phyloP scores from a whole-genome alignment of 2,888 invertebrate genomes.

The Apamea sordens region DNA sequence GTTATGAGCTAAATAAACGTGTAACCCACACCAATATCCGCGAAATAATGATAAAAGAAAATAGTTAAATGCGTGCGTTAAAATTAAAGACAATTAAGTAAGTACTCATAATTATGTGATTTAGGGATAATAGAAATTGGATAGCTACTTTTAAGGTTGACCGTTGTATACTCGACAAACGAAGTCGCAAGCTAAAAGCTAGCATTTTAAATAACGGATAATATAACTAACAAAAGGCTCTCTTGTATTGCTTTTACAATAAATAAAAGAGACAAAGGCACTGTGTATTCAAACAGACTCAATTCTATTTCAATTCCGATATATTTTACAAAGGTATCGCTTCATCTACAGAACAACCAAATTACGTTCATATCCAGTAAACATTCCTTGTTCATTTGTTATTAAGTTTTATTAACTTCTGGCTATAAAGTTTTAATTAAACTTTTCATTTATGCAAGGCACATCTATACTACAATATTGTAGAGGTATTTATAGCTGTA shows the following conservation, averaged over 20 bases:
- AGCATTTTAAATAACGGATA: background rate
- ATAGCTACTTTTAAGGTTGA: too few relatives aligned
- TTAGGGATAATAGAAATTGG: too few relatives aligned
- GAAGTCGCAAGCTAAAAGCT: background rate
- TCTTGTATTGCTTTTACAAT: conserved; percentile 18
- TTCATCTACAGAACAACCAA: conserved; percentile 19
- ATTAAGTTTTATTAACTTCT: background rate
- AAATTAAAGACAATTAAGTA: too few relatives aligned
- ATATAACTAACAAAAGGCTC: conserved; percentile 3
- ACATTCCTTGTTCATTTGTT: background rate
- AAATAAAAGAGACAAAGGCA: conserved; percentile 40
- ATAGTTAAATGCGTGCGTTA: too few relatives aligned
- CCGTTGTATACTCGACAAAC: background rate
- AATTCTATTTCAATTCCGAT: conserved; percentile 34
- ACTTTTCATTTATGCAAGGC: background rate
- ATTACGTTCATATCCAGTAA: background rate
- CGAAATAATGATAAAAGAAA: too few relatives aligned
- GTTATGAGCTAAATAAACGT: too few relatives aligned
- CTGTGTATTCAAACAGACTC: conserved; percentile 31
- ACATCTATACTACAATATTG: background rate
- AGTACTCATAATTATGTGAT: too few relatives aligned
- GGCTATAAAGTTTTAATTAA: background rate
- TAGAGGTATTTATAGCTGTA: background rate
- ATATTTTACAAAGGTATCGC: conserved; percentile 44
- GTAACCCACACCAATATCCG: too few relatives aligned